These are phyloP conservation scores for Agrenia bidenticulata DNA, from an alignment of 2,888 invertebrate species.

Conservation along the genomic window DNA sequence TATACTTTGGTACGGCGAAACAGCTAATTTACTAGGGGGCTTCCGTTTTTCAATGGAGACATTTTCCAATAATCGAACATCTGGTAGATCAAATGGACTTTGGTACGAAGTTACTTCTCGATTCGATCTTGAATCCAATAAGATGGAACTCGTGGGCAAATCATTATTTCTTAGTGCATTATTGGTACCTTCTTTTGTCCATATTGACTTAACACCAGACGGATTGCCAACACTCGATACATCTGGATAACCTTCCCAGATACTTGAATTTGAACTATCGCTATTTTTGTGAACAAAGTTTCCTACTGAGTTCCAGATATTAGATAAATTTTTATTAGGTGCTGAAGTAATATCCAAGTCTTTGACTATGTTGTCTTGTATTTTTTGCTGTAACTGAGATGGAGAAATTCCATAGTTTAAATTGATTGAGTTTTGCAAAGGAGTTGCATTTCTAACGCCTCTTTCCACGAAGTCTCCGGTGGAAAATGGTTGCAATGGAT, in stretches of 20 bases:
- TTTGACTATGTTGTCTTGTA: too few relatives aligned
- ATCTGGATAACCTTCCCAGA: background rate
- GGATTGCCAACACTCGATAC: too few relatives aligned
- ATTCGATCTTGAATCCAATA: background rate
- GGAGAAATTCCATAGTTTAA: too few relatives aligned
- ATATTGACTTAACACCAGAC: background rate
- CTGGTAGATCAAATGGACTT: conserved; percentile 16
- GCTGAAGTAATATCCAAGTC: too few relatives aligned
- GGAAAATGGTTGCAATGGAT: too few relatives aligned
- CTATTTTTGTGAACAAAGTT: background rate
- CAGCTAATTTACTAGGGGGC: background rate
- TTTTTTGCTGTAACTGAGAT: too few relatives aligned
- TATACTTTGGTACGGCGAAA: too few relatives aligned
- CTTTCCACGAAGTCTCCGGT: too few relatives aligned
- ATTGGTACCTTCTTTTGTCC: background rate
- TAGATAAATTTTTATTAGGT: background rate
- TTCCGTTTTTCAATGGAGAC: too few relatives aligned
- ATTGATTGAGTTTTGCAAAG: too few relatives aligned
- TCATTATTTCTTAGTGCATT: background rate
- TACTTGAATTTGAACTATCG: background rate
- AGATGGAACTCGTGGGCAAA: too few relatives aligned
- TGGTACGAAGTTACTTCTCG: background rate
- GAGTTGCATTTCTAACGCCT: too few relatives aligned
- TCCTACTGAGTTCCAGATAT: background rate
- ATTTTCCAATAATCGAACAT: conserved; percentile 3